Evolutionary conservation across 2,797 vertebrate genomes (phyloP).

Genomic region (Coranthus polyacanthus): DNA sequence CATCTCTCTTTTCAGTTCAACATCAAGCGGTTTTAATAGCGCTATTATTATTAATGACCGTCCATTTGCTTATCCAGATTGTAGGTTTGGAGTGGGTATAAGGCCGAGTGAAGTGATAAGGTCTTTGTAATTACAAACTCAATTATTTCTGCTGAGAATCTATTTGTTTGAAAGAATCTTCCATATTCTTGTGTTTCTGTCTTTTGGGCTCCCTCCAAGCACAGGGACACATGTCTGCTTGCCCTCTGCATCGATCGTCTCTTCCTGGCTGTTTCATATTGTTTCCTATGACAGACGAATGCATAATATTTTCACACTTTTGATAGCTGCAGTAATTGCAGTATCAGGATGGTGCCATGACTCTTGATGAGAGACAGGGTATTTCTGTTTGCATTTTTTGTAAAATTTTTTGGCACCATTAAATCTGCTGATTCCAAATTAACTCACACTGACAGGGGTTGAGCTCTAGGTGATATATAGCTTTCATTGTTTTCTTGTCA

Average conservation of each 20-base stretch:
- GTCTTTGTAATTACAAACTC: constrained; percentile 89
- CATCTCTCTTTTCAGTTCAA: constrained; percentile 83
- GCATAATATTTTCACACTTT: constrained; percentile 24
- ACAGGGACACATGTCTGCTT: background rate
- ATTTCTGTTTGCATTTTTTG: constrained; percentile 35
- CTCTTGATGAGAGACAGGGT: constrained; percentile 17
- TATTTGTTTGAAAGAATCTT: constrained; percentile 84
- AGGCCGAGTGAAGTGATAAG: constrained; percentile 83
- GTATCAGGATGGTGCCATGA: constrained; percentile 8
- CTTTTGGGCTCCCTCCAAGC: constrained; percentile 34
- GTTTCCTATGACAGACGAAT: constrained; percentile 30
- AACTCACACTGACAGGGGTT: constrained; percentile 24
- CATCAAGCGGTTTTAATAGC: constrained; percentile 89
- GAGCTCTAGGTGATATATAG: constrained; percentile 13
- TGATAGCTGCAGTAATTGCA: constrained; percentile 24
- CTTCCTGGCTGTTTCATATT: constrained; percentile 14
- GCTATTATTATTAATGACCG: constrained; percentile 92
- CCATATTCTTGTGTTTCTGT: constrained; percentile 67
- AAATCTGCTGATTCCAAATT: constrained; percentile 46
- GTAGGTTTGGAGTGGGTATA: constrained; percentile 75
- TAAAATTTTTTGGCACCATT: constrained; percentile 24
- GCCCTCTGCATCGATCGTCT: background rate
- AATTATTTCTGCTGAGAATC: constrained; percentile 90
- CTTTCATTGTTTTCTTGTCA: constrained; percentile 16
- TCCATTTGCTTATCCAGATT: constrained; percentile 89